A percentile compares a stretch with the other conserved stretches of the same genome.
phyloP scores from a whole-genome alignment of 2,888 invertebrate species.

The Pseudococcus jackbeardsleyi region DNA sequence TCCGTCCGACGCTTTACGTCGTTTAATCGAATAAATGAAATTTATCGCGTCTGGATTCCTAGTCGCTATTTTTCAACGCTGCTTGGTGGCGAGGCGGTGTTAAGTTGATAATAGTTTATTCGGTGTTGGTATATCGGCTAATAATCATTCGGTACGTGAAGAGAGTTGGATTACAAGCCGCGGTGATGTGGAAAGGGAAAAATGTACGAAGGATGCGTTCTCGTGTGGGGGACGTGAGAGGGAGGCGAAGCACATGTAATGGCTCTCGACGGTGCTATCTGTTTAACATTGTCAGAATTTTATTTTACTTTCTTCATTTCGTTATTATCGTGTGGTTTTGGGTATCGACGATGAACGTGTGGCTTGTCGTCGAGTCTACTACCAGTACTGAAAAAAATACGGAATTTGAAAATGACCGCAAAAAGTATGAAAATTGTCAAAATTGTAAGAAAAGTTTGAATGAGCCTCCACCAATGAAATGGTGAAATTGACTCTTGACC shows the following conservation, averaged over 20 bases:
- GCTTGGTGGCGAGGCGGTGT: not conserved
- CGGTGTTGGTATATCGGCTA: slow-evolving; percentile 12
- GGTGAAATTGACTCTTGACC: too few relatives aligned
- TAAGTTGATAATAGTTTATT: slow-evolving; percentile 33
- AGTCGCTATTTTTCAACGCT: not conserved
- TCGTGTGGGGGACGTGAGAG: not conserved
- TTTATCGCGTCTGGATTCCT: slow-evolving; percentile 38
- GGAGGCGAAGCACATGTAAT: slow-evolving; percentile 5
- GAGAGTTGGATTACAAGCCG: not conserved
- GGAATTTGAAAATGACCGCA: too few relatives aligned
- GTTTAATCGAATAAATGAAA: slow-evolving; percentile 29
- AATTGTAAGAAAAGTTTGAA: too few relatives aligned
- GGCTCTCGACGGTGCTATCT: slow-evolving; percentile 58
- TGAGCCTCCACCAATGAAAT: too few relatives aligned
- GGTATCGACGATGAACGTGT: not conserved
- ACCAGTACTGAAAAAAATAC: too few relatives aligned
- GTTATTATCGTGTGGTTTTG: not conserved
- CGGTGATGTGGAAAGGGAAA: not conserved
- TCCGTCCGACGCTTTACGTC: not conserved
- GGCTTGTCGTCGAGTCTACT: too few relatives aligned
- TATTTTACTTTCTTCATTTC: slow-evolving; percentile 18
- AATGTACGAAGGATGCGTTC: not conserved
- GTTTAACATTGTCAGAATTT: slow-evolving; percentile 61
- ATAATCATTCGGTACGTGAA: slow-evolving; percentile 19
- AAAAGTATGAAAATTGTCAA: too few relatives aligned